Evolutionary conservation across 2,113 vertebrate species (phyloP).

Genomic region (Misgurnus anguillicaudatus): DNA sequence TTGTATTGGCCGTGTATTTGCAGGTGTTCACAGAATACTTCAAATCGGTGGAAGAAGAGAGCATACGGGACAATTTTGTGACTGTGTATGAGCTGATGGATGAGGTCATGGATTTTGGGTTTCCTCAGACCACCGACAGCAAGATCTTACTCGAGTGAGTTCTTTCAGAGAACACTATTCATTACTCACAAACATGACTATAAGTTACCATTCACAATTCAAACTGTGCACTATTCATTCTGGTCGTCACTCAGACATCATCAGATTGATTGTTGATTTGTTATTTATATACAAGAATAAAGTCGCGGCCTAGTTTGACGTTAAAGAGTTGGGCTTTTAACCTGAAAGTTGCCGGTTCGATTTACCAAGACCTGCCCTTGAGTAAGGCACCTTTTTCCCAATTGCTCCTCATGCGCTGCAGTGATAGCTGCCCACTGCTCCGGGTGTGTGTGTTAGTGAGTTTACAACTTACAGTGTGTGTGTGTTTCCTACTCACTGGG

Average conservation of each 20-base stretch:
- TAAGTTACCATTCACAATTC: constrained; percentile 14
- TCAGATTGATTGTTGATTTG: not conserved
- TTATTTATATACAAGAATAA: not conserved
- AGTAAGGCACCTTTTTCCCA: no score
- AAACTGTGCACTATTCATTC: constrained; percentile 2
- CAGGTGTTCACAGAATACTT: constrained; percentile 82
- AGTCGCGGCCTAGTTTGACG: no score
- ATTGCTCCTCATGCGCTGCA: no score
- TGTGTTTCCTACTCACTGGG: no score
- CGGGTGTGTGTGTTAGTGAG: no score
- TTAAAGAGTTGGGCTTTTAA: no score
- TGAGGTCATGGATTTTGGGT: constrained; percentile 83
- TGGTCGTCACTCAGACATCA: not conserved
- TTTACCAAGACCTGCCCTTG: no score
- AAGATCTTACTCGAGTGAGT: constrained; percentile 84
- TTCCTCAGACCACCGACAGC: constrained; percentile 83
- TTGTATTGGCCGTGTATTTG: constrained; percentile 17
- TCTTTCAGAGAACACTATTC: constrained; percentile 11
- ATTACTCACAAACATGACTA: not conserved
- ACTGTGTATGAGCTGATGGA: constrained; percentile 82
- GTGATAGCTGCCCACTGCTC: no score
- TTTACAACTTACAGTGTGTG: no score
- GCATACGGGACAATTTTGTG: constrained; percentile 84
- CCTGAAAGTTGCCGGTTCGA: no score
- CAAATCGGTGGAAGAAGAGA: constrained; percentile 81